Evolutionary conservation across 30 jellyfish, hydroid and myxozoan species (phyloP), one percentile per base, ranked within the genome.

Genomic region (Aurelia aurita complex sp. Pacific): DNA sequence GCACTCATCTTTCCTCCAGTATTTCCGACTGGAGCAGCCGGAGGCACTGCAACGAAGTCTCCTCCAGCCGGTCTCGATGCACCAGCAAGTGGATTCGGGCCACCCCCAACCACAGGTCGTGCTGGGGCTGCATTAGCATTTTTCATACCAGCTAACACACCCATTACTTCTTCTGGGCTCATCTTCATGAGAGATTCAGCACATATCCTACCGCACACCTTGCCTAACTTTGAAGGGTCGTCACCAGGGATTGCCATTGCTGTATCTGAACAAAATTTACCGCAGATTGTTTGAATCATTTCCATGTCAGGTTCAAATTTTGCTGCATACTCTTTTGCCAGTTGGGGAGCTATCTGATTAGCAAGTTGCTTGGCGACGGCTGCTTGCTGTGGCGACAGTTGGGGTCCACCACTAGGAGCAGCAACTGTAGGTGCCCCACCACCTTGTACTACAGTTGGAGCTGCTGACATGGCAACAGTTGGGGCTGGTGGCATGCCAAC

Each of bases 251-350:
- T 40, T 1, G 76, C 75, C 64, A 67, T 23, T 1, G 91, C 98
- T 6, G 96, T 79, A 34, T 86, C 94, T 11, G 96, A 89, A 33
- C 98, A 92, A 50, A 86, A 75, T 51, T 86, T 76, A 14, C 98
- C 98, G 60, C 98, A 92, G 2, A 92, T 80, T 29, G 78, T 78
- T 64, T 82, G 74, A 17, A 92, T 95, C 86, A 85, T 78, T 33
- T 77, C 89, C 89, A 92, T 92, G 35, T 92, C 98, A 17, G 98
- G 98, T 34, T 70, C 93, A 70, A 92, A 92, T 57, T 81, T 85
- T 51, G 55, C 80, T 4, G 96, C 83, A 60, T 92, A 92, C n/a
- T 86, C 98, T 64, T 66, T 92, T 15, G 87, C 90, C 6, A 92
- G 89, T 52, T 86, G 95, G 5, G 98, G 98, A 10, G 96, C 98